Evolutionary conservation across 1,140 invertebrate genomes (phyloP).

Genomic region (Nephila pilipes): DNA sequence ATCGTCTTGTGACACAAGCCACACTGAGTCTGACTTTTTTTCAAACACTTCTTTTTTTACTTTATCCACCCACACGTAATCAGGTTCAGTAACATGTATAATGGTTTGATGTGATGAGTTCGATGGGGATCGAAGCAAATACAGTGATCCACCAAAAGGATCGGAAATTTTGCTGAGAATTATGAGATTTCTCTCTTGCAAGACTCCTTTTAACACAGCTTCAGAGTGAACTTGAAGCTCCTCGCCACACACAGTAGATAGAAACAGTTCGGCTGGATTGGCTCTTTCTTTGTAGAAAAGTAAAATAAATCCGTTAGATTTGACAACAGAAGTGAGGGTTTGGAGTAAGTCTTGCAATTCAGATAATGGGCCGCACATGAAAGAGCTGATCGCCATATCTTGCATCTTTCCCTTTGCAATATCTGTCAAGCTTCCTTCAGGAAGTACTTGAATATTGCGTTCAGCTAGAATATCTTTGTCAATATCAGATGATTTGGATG

Average conservation of each 20-base stretch:
- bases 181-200: neutral
- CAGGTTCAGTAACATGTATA: conserved; percentile 76
- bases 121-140: conserved; percentile 86
- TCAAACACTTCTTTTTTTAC: conserved; percentile 75
- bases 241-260: neutral
- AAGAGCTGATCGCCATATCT: conserved; percentile 57
- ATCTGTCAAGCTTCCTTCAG: neutral
- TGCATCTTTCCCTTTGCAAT: neutral
- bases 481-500: neutral
- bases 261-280: conserved; percentile 2
- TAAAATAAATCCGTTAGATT: conserved; percentile 40
- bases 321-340: neutral
- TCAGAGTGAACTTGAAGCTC: neutral
- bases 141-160: neutral
- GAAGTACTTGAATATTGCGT: neutral
- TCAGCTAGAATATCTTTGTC: neutral
- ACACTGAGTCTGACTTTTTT: conserved; percentile 48
- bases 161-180: conserved; percentile 38
- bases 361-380: neutral
- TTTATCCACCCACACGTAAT: conserved; percentile 77
- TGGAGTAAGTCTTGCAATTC: neutral
- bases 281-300: conserved; percentile 25
- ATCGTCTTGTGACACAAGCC: conserved; percentile 78
- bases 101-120: conserved; percentile 84
- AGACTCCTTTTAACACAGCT: neutral